Conservation (phyloP, 1,140 invertebrate genomes). For the Tyrophagus putrescentiae region DNA sequence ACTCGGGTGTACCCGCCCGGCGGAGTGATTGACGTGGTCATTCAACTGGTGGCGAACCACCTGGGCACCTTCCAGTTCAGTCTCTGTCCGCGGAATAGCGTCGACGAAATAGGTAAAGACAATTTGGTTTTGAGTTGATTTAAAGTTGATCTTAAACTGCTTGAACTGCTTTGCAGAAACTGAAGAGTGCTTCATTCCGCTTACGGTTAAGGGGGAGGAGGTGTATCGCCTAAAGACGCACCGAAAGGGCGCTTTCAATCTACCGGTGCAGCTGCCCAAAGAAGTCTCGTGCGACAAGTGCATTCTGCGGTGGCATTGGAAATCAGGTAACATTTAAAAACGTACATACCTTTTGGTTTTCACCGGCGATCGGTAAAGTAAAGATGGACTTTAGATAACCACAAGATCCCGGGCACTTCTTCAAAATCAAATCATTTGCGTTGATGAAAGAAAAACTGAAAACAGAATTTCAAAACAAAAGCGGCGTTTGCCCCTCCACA, state of each 20-base stretch:
- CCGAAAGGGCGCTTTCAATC: constrained; percentile 21
- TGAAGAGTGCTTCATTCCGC: constrained; percentile 34
- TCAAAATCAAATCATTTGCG: neutral
- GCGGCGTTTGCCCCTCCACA: neutral
- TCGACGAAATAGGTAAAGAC: constrained; percentile 42
- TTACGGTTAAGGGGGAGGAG: constrained; percentile 30
- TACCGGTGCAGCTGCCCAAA: constrained; percentile 29
- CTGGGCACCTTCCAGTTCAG: constrained; percentile 57
- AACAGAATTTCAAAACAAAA: neutral
- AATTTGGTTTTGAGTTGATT: neutral
- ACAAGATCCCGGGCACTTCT: no score
- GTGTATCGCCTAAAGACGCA: constrained; percentile 22
- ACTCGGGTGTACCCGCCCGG: constrained; percentile 60
- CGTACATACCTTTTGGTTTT: constrained; percentile 9
- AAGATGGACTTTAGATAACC: neutral
- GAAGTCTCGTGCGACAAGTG: constrained; percentile 30
- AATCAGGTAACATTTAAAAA: constrained; percentile 29
- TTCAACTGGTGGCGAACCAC: constrained; percentile 30
- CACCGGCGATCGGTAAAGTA: neutral
- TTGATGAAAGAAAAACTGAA: constrained; percentile 10
- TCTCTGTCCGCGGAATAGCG: constrained; percentile 69
- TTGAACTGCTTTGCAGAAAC: constrained; percentile 24
- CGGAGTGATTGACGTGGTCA: constrained; percentile 42
- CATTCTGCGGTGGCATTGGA: constrained; percentile 34
- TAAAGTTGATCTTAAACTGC: neutral